A percentile compares a stretch with the other conserved stretches of the same genome.
phyloP scores from a whole-genome alignment of 2,797 vertebrate species.

The Sebastes taczanowskii region DNA sequence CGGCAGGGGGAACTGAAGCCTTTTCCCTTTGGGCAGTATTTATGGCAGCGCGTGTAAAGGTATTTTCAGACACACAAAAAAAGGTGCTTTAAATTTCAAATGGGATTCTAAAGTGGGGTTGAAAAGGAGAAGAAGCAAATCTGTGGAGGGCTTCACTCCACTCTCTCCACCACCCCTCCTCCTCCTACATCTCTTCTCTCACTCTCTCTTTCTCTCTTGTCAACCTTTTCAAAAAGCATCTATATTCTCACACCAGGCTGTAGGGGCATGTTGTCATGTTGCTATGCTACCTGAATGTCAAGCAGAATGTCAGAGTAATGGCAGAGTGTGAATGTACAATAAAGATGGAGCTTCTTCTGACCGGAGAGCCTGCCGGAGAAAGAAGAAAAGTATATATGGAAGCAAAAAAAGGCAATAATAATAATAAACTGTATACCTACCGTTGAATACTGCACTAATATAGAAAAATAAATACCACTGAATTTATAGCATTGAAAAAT shows the following conservation, averaged over 20 bases:
- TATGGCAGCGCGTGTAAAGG: slow-evolving; percentile 71
- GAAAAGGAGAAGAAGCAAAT: slow-evolving; percentile 70
- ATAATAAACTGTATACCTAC: background rate
- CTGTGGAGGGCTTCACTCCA: slow-evolving; percentile 53
- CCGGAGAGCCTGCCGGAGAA: background rate
- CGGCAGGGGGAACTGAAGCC: slow-evolving; percentile 36
- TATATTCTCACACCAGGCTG: slow-evolving; percentile 79
- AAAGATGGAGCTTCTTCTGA: slow-evolving; percentile 52
- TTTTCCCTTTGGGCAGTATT: slow-evolving; percentile 64
- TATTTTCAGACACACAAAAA: slow-evolving; percentile 74
- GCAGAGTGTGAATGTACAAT: slow-evolving; percentile 64
- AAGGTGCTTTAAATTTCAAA: slow-evolving; percentile 81
- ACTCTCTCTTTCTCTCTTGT: slow-evolving; percentile 69
- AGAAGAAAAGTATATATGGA: background rate
- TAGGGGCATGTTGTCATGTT: slow-evolving; percentile 84
- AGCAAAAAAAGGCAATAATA: background rate
- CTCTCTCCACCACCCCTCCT: slow-evolving; percentile 12
- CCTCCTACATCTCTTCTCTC: slow-evolving; percentile 28
- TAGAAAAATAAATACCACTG: background rate
- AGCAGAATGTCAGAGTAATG: slow-evolving; percentile 79
- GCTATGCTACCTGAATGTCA: slow-evolving; percentile 86
- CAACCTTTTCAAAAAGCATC: slow-evolving; percentile 84
- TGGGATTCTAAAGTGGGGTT: slow-evolving; percentile 67
- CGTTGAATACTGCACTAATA: background rate
- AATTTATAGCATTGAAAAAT: background rate